phyloP scores from a whole-genome alignment of 1,140 invertebrate species.

The Paracyclopina nana region DNA sequence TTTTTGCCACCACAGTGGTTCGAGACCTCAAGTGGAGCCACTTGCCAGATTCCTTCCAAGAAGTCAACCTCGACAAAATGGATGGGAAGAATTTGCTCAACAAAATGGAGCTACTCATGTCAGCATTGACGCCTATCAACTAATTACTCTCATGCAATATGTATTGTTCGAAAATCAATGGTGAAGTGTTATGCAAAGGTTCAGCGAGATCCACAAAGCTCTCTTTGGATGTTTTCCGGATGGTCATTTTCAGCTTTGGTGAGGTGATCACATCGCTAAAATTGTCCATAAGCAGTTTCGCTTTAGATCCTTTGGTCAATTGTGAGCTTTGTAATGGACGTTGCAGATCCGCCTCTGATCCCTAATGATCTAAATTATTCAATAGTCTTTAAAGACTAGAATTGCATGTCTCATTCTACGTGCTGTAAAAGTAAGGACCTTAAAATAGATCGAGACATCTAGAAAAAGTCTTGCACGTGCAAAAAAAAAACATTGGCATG shows the following conservation, averaged over 20 bases:
- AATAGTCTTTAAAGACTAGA: conserved; percentile 54
- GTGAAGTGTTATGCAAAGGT: conserved; percentile 1
- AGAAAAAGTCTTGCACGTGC: no score
- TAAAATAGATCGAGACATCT: no score
- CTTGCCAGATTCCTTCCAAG: conserved; percentile 53
- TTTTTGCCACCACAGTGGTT: conserved; percentile 61
- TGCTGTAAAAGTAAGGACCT: conserved; percentile 56
- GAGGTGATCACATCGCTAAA: no score
- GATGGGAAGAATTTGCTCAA: conserved; percentile 91
- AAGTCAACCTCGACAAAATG: conserved; percentile 78
- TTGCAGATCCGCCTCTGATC: no score
- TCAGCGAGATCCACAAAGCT: conserved; percentile 6
- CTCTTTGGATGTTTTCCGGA: background rate
- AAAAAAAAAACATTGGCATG: no score
- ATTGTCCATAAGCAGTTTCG: no score
- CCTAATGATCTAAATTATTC: no score
- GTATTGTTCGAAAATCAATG: no score
- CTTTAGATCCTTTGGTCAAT: no score
- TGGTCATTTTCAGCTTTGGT: conserved; percentile 4
- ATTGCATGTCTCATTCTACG: conserved; percentile 52
- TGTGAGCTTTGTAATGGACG: no score
- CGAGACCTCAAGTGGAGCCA: conserved; percentile 78
- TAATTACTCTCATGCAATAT: no score
- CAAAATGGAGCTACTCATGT: conserved; percentile 91
- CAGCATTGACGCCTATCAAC: conserved; percentile 60